A percentile compares a stretch with the other conserved stretches of the same genome.
These are phyloP conservation scores for Merluccius polli DNA, from an alignment of 2,797 vertebrate genomes.

Conservation along the genomic window DNA sequence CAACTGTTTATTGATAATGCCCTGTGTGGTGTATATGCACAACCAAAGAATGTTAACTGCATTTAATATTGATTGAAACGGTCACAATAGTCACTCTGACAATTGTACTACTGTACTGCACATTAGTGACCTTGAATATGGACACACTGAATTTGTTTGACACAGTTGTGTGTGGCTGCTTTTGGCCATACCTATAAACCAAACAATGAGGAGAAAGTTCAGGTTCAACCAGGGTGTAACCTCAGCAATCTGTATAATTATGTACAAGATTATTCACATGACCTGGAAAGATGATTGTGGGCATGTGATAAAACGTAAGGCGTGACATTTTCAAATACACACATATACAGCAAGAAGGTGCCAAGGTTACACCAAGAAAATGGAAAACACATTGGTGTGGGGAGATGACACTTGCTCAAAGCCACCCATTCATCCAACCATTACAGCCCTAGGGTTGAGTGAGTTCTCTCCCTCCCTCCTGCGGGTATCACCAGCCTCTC, in stretches of 20 bases:
- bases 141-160: neutral
- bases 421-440: constrained; percentile 58
- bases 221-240: constrained; percentile 6
- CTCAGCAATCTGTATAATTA: neutral
- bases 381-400: constrained; percentile 29
- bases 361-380: neutral
- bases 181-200: constrained; percentile 2
- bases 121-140: constrained; percentile 9
- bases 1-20: constrained; percentile 39
- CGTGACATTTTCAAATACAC: neutral
- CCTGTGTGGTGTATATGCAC: constrained; percentile 12
- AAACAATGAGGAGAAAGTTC: neutral
- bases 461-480: constrained; percentile 58
- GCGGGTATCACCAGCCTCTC: constrained; percentile 59
- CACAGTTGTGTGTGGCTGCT: neutral
- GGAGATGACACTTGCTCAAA: constrained; percentile 57
- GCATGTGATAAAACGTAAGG: neutral
- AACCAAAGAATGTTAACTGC: neutral
- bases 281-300: neutral
- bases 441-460: constrained; percentile 56
- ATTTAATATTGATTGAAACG: neutral
- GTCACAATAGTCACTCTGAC: constrained; percentile 1
- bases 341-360: constrained; percentile 1
- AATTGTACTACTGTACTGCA: neutral
- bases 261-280: neutral